Evolutionary conservation across 2,888 invertebrate genomes (phyloP).

Genomic region (Epistrophe grossulariae): DNA sequence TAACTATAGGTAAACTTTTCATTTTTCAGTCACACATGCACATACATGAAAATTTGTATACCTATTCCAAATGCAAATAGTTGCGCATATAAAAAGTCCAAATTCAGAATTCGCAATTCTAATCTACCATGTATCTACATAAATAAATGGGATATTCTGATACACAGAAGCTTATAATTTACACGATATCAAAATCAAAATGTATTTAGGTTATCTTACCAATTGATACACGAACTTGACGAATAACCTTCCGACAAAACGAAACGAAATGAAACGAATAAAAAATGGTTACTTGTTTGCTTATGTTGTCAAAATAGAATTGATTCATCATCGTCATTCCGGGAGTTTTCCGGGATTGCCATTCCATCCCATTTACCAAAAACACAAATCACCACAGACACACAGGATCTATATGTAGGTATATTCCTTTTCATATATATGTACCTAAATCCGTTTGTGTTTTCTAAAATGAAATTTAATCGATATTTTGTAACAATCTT

Average conservation of each 20-base stretch:
- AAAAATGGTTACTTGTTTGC: background rate
- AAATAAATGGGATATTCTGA: too few species aligned
- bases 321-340: constrained; percentile 23
- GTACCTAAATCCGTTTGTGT: background rate
- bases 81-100: too few species aligned
- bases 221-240: background rate
- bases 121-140: too few species aligned
- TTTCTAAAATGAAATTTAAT: constrained; percentile 39
- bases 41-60: too few species aligned
- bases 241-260: background rate
- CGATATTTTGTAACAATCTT: constrained; percentile 60
- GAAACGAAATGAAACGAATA: background rate
- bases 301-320: constrained; percentile 10
- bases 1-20: too few species aligned
- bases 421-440: background rate
- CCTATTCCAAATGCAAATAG: too few species aligned
- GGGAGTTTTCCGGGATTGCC: constrained; percentile 3
- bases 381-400: constrained; percentile 12
- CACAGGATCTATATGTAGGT: background rate
- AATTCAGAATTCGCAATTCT: too few species aligned
- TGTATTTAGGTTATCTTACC: background rate
- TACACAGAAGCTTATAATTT: too few species aligned
- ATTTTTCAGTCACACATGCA: too few species aligned
- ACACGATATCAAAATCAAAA: too few species aligned
- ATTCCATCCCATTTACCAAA: constrained; percentile 1